Evolutionary conservation across 35 echinoderm and acorn worm species (phyloP), one percentile per base, ranked within the genome.

Genomic region (Lytechinus variegatus): DNA sequence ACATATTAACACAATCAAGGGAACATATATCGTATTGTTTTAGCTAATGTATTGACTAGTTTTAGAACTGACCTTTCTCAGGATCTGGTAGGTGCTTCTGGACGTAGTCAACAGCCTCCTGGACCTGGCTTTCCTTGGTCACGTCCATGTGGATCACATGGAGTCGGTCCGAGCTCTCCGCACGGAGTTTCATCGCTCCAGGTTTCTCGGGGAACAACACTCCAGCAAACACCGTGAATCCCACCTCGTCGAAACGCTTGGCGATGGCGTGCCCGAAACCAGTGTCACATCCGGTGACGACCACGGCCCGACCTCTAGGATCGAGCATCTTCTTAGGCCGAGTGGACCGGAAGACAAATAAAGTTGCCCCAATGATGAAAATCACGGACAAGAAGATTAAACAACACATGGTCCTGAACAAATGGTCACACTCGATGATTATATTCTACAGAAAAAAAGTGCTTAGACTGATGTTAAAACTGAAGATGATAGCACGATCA

Each of bases 221-320:
- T 44, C 98, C 97, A 51, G 98, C 98, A 55, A 97, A 99, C n/a
- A 99, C 98, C 9, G 95, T 94, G 58, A 97, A 97, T 1, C 98
- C 98, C 14, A 96, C 93, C 52, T 94, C 61, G 92, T 99, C 97
- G 66, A 99, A 89, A 27, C 94, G 87, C 16, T 95, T 97, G 56
- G 97, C 98, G 87, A 99, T 95, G 53, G 94, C 97, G 87, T 99
- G 96, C 8, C 98, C 98, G 71, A 99, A 96, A 4, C 98, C 98
- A 5, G 95, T 97, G 96, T 99, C 98, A 87, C 98, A 99, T 9
- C 98, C 98, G 4, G 96, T 96, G 11, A 99, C 95, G 86, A 99
- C 92, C 28, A 99, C 98, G 8, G 97, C 98, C 54, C 95, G 95
- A 44, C 98, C 95, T 53, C 92, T 94, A 52, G 97, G 96, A 29